Evolutionary conservation across 1,140 invertebrate species (phyloP).

Genomic region (Lordiphosa stackelbergi): DNA sequence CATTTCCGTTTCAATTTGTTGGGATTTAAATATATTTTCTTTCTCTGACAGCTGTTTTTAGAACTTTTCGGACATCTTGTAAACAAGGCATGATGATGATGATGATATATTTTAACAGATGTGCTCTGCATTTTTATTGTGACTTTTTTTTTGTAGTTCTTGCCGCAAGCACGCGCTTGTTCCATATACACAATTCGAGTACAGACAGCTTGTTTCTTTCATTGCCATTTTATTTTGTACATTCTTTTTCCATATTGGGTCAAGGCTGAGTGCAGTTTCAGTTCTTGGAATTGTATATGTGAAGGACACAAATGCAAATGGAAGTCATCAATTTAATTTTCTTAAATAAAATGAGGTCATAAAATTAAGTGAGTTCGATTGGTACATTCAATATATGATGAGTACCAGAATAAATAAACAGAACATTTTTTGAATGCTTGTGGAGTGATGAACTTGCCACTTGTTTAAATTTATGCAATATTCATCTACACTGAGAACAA

Average conservation of each 20-base stretch:
- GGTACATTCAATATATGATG: background rate
- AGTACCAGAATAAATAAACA: background rate
- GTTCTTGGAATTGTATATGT: too few species aligned
- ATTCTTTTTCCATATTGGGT: slow-evolving; percentile 27
- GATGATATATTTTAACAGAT: slow-evolving; percentile 67
- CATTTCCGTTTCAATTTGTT: slow-evolving; percentile 15
- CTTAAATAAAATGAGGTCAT: background rate
- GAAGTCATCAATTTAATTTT: slow-evolving; percentile 5
- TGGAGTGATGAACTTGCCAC: too few species aligned
- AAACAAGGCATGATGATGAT: slow-evolving; percentile 40
- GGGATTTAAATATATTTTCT: slow-evolving; percentile 22
- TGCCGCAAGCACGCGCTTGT: slow-evolving; percentile 23
- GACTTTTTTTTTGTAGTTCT: slow-evolving; percentile 18
- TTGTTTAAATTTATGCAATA: too few species aligned
- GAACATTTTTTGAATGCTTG: too few species aligned
- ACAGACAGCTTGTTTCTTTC: slow-evolving; percentile 1
- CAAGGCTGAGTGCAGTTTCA: slow-evolving; percentile 32
- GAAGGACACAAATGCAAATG: background rate
- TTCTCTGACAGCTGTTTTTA: slow-evolving; percentile 60
- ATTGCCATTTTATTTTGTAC: slow-evolving; percentile 3
- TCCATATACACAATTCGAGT: slow-evolving; percentile 19
- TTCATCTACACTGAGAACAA: too few species aligned
- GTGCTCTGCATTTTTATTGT: slow-evolving; percentile 46
- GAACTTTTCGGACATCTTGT: slow-evolving; percentile 57
- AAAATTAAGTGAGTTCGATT: background rate